phyloP scores from a whole-genome alignment of 2,797 vertebrate species.

The Iguana delicatissima region DNA sequence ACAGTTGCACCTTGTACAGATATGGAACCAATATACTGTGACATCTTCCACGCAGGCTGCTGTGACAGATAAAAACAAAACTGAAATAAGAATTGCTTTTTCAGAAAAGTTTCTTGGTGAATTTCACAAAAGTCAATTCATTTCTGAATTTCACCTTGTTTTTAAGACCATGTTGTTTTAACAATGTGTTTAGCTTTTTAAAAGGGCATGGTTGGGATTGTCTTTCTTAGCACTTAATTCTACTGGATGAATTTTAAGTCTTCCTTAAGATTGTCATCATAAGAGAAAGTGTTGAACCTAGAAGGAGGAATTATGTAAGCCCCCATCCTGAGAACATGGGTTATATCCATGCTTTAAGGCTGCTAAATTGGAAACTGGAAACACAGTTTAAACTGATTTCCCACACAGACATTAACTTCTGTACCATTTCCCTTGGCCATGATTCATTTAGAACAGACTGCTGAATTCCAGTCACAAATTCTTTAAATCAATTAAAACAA shows the following conservation, averaged over 20 bases:
- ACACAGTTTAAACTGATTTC: background rate
- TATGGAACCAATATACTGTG: background rate
- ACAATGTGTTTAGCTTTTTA: background rate
- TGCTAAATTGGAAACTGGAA: background rate
- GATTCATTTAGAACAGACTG: background rate
- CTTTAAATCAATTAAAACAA: no score
- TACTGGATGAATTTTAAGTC: background rate
- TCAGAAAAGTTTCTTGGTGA: background rate
- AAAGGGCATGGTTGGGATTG: background rate
- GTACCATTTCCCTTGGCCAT: background rate
- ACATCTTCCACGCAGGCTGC: constrained; percentile 22
- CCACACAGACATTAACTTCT: background rate
- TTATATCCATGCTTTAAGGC: background rate
- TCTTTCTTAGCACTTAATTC: background rate
- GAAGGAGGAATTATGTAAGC: background rate
- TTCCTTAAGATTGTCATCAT: background rate
- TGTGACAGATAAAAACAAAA: constrained; percentile 25
- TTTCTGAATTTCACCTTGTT: background rate
- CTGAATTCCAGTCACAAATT: no score
- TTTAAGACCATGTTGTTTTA: constrained; percentile 21
- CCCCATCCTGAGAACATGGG: background rate
- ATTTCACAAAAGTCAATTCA: constrained; percentile 18
- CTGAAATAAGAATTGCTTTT: constrained; percentile 12
- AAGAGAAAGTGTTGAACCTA: background rate
- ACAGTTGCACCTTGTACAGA: constrained; percentile 13